Conservation (phyloP, 2,797 vertebrate species). For the Crenuchus spilurus region DNA sequence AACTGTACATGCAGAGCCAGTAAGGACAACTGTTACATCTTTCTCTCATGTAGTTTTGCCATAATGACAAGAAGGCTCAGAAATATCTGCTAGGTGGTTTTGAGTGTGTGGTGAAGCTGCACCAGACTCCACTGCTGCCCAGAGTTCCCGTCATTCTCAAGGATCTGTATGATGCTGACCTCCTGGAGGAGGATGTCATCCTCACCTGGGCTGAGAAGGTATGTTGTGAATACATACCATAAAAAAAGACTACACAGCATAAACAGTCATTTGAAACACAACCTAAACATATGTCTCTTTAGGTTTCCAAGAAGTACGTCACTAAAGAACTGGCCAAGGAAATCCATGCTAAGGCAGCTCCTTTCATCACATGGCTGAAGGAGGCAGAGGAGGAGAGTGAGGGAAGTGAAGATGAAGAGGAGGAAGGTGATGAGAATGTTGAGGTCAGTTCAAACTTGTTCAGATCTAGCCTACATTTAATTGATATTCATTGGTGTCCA, state of each 20-base stretch:
- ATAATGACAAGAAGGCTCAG: constrained; percentile 96
- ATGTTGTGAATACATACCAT: no score
- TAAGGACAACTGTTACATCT: no score
- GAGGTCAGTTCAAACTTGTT: constrained; percentile 57
- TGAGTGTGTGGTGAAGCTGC: constrained; percentile 94
- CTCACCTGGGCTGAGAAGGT: constrained; percentile 98
- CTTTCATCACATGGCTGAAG: constrained; percentile 98
- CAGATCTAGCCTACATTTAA: no score
- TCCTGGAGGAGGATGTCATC: constrained; percentile 96
- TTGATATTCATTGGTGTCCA: no score
- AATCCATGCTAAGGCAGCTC: constrained; percentile 94
- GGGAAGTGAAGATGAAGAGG: constrained; percentile 90
- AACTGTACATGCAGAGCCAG: background rate
- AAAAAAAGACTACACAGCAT: no score
- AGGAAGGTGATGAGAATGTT: constrained; percentile 78
- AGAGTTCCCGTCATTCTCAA: constrained; percentile 94
- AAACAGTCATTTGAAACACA: no score
- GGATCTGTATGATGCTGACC: constrained; percentile 94
- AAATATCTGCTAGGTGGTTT: constrained; percentile 93
- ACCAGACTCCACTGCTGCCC: constrained; percentile 89
- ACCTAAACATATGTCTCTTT: constrained; percentile 9
- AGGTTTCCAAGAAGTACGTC: constrained; percentile 98
- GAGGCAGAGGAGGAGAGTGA: constrained; percentile 98
- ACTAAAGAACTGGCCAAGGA: constrained; percentile 99
- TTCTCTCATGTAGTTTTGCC: constrained; percentile 84